These are phyloP conservation scores for Solea senegalensis DNA, from an alignment of 2,113 vertebrate species.

Conservation along the genomic window DNA sequence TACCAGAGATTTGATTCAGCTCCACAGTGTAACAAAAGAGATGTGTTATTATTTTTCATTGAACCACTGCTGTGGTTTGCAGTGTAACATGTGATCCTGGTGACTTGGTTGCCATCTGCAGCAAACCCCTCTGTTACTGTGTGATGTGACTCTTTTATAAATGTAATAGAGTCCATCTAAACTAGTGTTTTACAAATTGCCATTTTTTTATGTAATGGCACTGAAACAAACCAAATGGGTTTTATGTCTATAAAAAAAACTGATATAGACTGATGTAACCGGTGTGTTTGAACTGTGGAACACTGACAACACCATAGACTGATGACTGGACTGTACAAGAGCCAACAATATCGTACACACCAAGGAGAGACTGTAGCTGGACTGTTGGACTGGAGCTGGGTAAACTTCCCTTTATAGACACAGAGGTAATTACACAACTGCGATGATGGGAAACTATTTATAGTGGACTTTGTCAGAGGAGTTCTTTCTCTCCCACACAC, in stretches of 20 bases:
- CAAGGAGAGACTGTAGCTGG: not conserved
- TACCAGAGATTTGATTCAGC: no score
- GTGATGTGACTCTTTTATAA: not conserved
- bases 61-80: no score
- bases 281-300: not conserved
- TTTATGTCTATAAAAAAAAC: not conserved
- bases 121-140: no score
- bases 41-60: no score
- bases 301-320: not conserved
- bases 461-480: conserved; percentile 22
- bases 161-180: not conserved
- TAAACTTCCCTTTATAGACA: conserved; percentile 35
- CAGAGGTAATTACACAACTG: conserved; percentile 16
- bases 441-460: conserved; percentile 27
- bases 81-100: no score
- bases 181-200: not conserved
- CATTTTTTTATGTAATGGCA: not conserved
- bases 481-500: conserved; percentile 3
- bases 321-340: not conserved
- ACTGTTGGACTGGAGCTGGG: conserved; percentile 23
- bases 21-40: no score
- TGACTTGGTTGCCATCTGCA: no score
- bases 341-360: conserved; percentile 7
- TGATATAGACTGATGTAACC: not conserved
- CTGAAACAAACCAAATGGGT: not conserved